A percentile compares a stretch with the other conserved stretches of the same genome.
These are phyloP conservation scores for Pygoscelis antarcticus DNA, from an alignment of 2,113 vertebrate genomes.

Conservation along the genomic window DNA sequence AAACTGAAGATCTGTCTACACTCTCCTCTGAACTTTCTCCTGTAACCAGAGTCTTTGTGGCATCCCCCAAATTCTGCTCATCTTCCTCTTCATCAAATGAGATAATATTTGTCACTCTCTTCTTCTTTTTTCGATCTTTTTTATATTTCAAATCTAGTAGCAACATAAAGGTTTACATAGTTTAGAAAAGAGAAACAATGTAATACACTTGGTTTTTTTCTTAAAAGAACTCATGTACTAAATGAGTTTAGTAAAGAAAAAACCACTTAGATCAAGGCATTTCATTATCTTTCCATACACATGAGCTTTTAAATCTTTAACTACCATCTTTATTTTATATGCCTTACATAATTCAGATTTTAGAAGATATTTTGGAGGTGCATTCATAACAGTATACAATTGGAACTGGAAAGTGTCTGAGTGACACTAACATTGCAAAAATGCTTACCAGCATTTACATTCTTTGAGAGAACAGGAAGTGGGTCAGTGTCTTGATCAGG, in stretches of 20 bases:
- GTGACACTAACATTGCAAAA: background rate
- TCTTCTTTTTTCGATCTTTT: conserved; percentile 92
- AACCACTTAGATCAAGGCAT: background rate
- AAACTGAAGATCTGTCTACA: conserved; percentile 66
- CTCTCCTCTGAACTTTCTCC: conserved; percentile 78
- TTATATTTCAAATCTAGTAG: conserved; percentile 80
- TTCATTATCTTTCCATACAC: background rate
- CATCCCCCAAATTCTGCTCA: conserved; percentile 71
- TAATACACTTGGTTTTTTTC: background rate
- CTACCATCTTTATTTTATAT: background rate
- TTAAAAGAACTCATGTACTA: background rate
- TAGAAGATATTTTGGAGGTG: background rate
- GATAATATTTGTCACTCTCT: conserved; percentile 96
- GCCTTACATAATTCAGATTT: background rate
- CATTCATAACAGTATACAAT: background rate
- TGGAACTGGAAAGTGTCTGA: background rate
- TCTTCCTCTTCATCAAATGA: conserved; percentile 93
- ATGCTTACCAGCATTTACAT: conserved; percentile 65
- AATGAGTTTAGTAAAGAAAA: background rate
- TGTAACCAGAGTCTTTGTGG: conserved; percentile 18
- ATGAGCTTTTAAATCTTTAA: background rate
- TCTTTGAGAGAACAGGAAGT: conserved; percentile 85
- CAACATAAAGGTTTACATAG: background rate
- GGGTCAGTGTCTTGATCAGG: conserved; percentile 85
- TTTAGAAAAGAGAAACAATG: background rate